Base-by-base conservation (phyloP, 2,113 vertebrate species). In the Alligator sinensis region DNA sequence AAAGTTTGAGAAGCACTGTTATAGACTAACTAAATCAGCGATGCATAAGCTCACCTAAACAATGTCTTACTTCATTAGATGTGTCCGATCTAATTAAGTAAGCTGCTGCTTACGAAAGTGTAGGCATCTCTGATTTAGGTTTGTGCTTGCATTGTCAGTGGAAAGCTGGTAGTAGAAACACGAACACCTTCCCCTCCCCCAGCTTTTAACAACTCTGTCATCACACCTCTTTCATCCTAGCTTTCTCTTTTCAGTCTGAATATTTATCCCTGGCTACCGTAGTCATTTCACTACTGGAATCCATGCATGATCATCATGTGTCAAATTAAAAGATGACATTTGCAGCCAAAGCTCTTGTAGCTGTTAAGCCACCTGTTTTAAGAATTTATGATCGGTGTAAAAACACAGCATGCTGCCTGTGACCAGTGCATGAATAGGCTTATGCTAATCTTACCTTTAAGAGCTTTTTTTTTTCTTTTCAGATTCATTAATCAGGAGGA, bases 401-500 rank as follows among this genome's bases (percentile, higher is more conserved):
- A 22, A 22, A 74, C 47, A 12, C 47, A 38, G 15, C 47, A 74
- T 74, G 38, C 19, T 25, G 24, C 8, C 70, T 47, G 9, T 38
- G 30, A 22, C 21, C 22, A 13, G 24, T 5, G 21, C 21, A 6
- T 74, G 21, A 74, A 15, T 74, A 74, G 22, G 21, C 47, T 47
- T 74, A 47, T 3, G 22, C 24, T 7, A 47, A 74, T 74, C 34
- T 74, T 47, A 22, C 24, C 12, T 74, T 12, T 47, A 47, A 74
- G 22, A 58, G 9, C 47, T 66, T 81, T 87, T 80, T 77, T 9
- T 77, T 90, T 88, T 16, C 16, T 77, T 16, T 92, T 3, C 82
- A 96, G 95, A 79, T 17, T 95, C 89, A 25, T 82, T 66, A 80
- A 91, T 63, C 22, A 90, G 72, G 92, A 93, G 58, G 91, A 93